Evolutionary conservation across 23 tunicate species (phyloP).

Genomic region (Halocynthia roretzi): DNA sequence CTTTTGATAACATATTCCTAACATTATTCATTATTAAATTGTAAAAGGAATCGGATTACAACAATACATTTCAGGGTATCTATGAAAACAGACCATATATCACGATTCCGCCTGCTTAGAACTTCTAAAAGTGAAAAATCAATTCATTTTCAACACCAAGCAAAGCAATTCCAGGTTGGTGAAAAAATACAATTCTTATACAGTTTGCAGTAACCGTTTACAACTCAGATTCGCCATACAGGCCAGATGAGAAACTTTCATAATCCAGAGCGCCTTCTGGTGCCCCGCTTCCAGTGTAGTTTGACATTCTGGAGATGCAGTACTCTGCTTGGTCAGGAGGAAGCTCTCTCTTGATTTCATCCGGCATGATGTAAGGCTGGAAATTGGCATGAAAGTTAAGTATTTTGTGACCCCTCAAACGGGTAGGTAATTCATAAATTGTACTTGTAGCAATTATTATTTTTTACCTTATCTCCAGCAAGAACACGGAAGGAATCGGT

Average conservation of each 20-base stretch:
- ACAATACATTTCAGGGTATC: too few species aligned
- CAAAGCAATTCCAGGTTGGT: too few species aligned
- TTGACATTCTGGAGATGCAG: conserved; percentile 92
- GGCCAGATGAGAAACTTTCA: conserved; percentile 88
- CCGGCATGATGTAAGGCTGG: conserved; percentile 97
- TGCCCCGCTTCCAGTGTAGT: conserved; percentile 54
- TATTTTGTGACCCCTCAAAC: background rate
- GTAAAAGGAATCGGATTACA: too few species aligned
- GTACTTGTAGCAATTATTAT: background rate
- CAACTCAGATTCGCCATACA: conserved; percentile 97
- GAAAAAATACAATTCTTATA: too few species aligned
- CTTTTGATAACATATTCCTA: too few species aligned
- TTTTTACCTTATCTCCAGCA: conserved; percentile 94
- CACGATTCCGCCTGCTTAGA: too few species aligned
- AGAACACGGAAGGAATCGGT: conserved; percentile 96
- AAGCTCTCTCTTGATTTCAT: conserved; percentile 80
- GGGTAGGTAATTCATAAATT: background rate
- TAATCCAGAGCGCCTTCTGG: conserved; percentile 94
- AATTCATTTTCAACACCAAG: too few species aligned
- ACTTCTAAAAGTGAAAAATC: too few species aligned
- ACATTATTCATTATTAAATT: too few species aligned
- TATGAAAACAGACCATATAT: too few species aligned
- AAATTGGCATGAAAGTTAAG: background rate
- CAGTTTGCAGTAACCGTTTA: conserved; percentile 16
- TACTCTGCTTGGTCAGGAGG: conserved; percentile 99